Base-by-base conservation (phyloP, 64 coral and sea anemone species). In the Porites australiensis region DNA sequence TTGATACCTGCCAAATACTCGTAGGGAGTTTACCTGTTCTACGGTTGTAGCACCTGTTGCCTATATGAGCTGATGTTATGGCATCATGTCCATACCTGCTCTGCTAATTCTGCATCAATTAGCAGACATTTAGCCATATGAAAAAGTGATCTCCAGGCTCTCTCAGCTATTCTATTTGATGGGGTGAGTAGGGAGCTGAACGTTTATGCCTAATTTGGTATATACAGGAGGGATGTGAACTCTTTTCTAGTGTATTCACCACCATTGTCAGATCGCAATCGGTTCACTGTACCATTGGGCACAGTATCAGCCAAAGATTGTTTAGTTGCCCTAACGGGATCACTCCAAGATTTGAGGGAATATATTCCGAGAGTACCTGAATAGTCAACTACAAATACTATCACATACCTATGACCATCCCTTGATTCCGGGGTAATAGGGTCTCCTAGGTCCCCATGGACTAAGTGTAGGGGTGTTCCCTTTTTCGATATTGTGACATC, bases 121-220 rank as follows among this genome's bases (percentile, higher is more conserved):
- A 93, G 44, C 48, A 93, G 70, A 18, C 91, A 93, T 52, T 74
- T 93, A 46, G 59, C 83, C 91, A 92, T 92, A 15, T 92, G 67
- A 48, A 92, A 92, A 69, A 92, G 79, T 57, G 90, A 69, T 62
- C 52, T 58, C 83, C 91, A 93, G 50, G 77, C 44, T 22, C 83
- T 67, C 23, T 92, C 90, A 4, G 81, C 90, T 50, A 70, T 92
- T 8, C 90, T 70, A 74, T 93, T 93, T 51, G 84, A 60, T 88
- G 84, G 13, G 83, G 75, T 7, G 74, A 93, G 6, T 93, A 19
- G 5, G 85, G 85, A 88, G 45, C 13, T 20, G 92, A 88, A 22
- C n/a, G 46, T 14, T 86, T 50, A 74, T 92, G 90, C 49, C 86
- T 92, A 53, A 83, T 62, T 14, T 48, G 50, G 61, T 58, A 16